phyloP scores from a whole-genome alignment of 1,140 invertebrate genomes.

The Bombus waltoni region DNA sequence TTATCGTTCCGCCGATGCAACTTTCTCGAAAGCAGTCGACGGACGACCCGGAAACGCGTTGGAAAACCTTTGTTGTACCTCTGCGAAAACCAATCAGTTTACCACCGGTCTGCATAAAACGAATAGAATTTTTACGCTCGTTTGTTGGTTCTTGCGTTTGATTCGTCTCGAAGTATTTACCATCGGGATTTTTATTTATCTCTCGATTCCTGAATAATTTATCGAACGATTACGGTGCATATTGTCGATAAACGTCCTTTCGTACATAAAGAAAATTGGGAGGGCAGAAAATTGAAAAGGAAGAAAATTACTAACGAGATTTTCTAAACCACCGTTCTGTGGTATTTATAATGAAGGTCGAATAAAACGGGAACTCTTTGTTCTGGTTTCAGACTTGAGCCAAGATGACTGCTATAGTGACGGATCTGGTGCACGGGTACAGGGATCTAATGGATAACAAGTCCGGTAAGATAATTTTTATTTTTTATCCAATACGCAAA shows the following conservation, averaged over 20 bases:
- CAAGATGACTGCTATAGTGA: conserved; percentile 86
- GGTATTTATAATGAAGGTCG: too few species aligned
- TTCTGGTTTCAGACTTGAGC: conserved; percentile 83
- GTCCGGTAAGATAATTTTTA: conserved; percentile 86
- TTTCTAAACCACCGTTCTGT: too few species aligned
- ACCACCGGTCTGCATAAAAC: neutral
- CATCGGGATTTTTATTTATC: neutral
- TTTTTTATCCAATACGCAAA: neutral
- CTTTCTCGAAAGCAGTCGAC: neutral
- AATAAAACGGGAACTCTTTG: conserved; percentile 51
- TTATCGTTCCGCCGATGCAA: neutral
- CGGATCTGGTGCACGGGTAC: conserved; percentile 88
- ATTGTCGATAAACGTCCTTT: too few species aligned
- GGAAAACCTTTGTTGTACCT: conserved; percentile 9
- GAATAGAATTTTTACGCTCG: neutral
- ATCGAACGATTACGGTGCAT: neutral
- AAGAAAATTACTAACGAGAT: too few species aligned
- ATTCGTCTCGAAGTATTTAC: too few species aligned
- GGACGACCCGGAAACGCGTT: conserved; percentile 1
- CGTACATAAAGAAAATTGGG: neutral
- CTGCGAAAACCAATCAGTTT: neutral
- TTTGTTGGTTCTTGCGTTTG: neutral
- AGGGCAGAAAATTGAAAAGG: neutral
- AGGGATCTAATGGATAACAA: conserved; percentile 91
- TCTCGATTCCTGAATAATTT: neutral